Evolutionary conservation across 2,797 vertebrate genomes (phyloP).

Genomic region (Oophaga sylvatica): DNA sequence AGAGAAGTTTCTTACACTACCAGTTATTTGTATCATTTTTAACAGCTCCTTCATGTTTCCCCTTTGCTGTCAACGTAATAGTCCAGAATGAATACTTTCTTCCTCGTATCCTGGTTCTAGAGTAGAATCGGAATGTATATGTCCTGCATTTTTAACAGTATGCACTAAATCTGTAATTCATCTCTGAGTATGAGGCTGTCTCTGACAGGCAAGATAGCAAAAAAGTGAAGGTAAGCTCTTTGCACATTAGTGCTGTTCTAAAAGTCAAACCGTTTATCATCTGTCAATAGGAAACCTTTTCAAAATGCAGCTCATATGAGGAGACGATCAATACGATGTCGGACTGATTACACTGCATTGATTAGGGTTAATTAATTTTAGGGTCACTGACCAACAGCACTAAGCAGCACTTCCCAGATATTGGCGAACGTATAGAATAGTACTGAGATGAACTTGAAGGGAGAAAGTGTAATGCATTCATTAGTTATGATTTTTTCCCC

Average conservation of each 20-base stretch:
- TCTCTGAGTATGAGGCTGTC: neutral
- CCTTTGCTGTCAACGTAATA: too few relatives aligned
- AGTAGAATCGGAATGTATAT: too few relatives aligned
- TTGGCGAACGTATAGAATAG: neutral
- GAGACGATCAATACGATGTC: slow-evolving; percentile 12
- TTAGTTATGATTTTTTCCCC: neutral
- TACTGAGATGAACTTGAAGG: neutral
- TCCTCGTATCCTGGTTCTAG: too few relatives aligned
- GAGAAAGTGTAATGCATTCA: neutral
- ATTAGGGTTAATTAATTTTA: slow-evolving; percentile 54
- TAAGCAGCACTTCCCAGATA: slow-evolving; percentile 2
- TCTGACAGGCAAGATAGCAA: neutral
- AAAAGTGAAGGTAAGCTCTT: neutral
- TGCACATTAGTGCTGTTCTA: neutral
- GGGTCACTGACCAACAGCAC: slow-evolving; percentile 50
- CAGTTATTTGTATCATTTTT: too few relatives aligned
- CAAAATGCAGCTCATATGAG: slow-evolving; percentile 33
- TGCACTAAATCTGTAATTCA: neutral
- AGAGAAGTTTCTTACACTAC: too few relatives aligned
- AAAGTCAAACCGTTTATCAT: slow-evolving; percentile 56
- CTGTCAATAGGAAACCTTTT: slow-evolving; percentile 54
- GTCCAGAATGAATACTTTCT: too few relatives aligned
- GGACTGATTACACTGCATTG: slow-evolving; percentile 48
- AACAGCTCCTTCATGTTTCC: too few relatives aligned
- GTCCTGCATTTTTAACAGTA: neutral